Evolutionary conservation across 2,888 invertebrate species (phyloP).

Genomic region (Tetheella fluctuosa): DNA sequence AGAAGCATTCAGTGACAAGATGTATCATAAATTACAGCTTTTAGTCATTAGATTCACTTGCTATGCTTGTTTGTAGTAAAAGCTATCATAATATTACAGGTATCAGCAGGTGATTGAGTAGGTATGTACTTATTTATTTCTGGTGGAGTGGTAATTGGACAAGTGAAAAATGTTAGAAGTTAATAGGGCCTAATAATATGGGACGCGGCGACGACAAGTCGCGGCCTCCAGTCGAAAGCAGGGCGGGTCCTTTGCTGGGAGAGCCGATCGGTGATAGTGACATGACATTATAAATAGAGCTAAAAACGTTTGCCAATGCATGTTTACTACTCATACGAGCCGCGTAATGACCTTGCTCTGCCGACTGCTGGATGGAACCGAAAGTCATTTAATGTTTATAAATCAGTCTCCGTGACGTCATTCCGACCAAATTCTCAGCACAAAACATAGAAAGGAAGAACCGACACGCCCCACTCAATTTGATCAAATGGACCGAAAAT

Average conservation of each 20-base stretch:
- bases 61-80: neutral
- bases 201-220: conserved; percentile 11
- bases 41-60: neutral
- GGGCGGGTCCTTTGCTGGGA: conserved; percentile 70
- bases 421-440: conserved; percentile 68
- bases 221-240: conserved; percentile 37
- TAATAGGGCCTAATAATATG: conserved; percentile 32
- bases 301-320: conserved; percentile 68
- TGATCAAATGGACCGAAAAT: conserved; percentile 20
- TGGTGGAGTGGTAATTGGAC: neutral
- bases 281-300: conserved; percentile 69
- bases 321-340: conserved; percentile 69
- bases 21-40: neutral
- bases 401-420: conserved; percentile 79
- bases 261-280: conserved; percentile 52
- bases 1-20: neutral
- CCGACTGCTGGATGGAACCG: conserved; percentile 68
- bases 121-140: neutral
- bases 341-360: conserved; percentile 74
- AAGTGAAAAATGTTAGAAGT: conserved; percentile 19
- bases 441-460: conserved; percentile 47
- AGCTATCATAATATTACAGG: neutral
- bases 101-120: neutral
- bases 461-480: conserved; percentile 23
- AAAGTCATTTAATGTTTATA: conserved; percentile 77